Base-by-base conservation (phyloP, 2,113 vertebrate genomes). In the Stictonetta naevosa region DNA sequence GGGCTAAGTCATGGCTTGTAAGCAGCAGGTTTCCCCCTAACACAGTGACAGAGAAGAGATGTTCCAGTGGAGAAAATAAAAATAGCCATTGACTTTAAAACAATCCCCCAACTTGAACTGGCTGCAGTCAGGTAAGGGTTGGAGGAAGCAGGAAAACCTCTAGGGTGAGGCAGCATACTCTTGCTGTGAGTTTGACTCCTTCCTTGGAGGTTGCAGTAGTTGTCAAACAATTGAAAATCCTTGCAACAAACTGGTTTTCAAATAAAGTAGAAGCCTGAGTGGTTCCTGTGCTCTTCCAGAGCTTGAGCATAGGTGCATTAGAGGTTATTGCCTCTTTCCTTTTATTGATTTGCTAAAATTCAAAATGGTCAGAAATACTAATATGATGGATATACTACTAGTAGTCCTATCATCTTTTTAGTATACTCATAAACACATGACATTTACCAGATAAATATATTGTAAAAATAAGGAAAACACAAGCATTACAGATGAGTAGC, bases 361-460 rank as follows among this genome's bases (percentile, higher is more conserved):
- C 23, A 55, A 53, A 83, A 12, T 50, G 76, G 58, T 62, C 29
- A 58, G 59, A 76, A 90, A 53, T 88, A 58, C 7, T 60, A 42
- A 50, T 83, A 7, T 21, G 48, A 69, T 66, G 12, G n/a, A 92
- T 42, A 14, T 63, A 46, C 8, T 50, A 6, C 33, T 64, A 11
- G 4, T 8, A 40, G 36, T 71, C 9, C 22, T 85, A 13, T 79
- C 29, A 31, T 11, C 28, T 36, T 86, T 86, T 62, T 50, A 33
- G 73, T 85, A 34, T 60, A 15, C 42, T 78, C 18, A 14, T 56
- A 68, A 67, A 40, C 56, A 64, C 1, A 62, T 36, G 33, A n/a
- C 2, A 3, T 48, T 59, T 87, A 17, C 26, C 21, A 55, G 38
- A 8, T 74, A 53, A 0, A 1, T 53, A 4, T 58, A 28, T n/a